Evolutionary conservation across 2,888 invertebrate genomes (phyloP), one percentile per base, ranked within the genome.

Genomic region (Epirrhoe tristata): DNA sequence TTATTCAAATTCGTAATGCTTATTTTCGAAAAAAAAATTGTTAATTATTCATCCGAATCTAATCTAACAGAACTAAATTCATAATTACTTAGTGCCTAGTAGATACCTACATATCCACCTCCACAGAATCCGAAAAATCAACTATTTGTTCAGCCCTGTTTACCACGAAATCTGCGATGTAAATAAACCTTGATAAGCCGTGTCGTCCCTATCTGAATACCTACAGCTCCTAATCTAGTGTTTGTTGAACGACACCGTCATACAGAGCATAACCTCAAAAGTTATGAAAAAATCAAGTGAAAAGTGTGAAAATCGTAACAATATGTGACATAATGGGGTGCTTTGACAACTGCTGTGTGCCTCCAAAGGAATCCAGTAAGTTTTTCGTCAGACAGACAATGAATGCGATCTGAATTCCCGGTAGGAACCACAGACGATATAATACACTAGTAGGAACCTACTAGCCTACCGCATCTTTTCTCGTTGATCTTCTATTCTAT

Each of bases 341-440:
- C 69, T 87, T 85, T 67, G 87, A 78, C 14, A 85, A 88, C 63
- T 88, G 87, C 75, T 90, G 86, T 73, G 77, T 84, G 32, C 81
- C 86, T 12, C 84, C 85, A 8, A 86, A 88, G 74, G 91, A 93
- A 74, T 86, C 86, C 48, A 84, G 93, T 93, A 84, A 91, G 93
- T 91, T 70, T 67, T 36, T n/a, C 12, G 57, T 7, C 34, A 51
- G 50, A 36, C 53, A 24, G n/a, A n/a, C n/a, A n/a, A n/a, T n/a
- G n/a, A 12, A 12, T 52, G 14, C n/a, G n/a, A 46, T 46, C 1
- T 36, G 5, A 10, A 10, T 36, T 3, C 36, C 36, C 5, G 10
- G 7, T 10, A 1, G 10, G 36, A 0, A 6, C 36, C 5, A 24
- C 24, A n/a, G n/a, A n/a, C n/a, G n/a, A n/a, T n/a, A n/a, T n/a